Evolutionary conservation across 1,140 invertebrate species (phyloP), one percentile per base, ranked within the genome.

Genomic region (Psilanteris sp.): DNA sequence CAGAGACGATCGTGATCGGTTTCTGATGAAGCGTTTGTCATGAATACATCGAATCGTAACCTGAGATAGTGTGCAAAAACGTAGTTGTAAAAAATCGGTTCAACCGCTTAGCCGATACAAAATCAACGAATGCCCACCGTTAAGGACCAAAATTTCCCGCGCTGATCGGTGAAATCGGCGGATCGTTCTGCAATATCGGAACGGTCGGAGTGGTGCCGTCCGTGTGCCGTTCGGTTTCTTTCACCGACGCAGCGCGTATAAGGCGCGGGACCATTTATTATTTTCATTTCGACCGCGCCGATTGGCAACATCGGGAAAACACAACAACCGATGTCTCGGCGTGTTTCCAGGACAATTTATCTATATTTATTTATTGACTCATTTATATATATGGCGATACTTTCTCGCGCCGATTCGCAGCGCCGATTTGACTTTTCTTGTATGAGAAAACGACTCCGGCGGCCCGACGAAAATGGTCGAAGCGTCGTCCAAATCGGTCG

Each of bases 231-330:
- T 11, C 11, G 22, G 16, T 13, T 29, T 70, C 18, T 57, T 70
- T 52, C 20, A 36, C 32, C 24, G 29, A 44, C 32, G 14, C 55
- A 62, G 13, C 14, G 68, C 76, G 57, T 59, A 84, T 83, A 84
- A 67, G 83, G 83, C 36, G 32, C 59, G 13, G 43, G 44, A 64
- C 78, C 79, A 83, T 86, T 85, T 84, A 81, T 84, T 84, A 80
- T 72, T 59, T 37, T 55, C 34, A 72, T 83, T 83, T 82, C 80
- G 80, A 81, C 80, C 57, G 71, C 68, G 77, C 62, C 54, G 52
- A 50, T 34, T 41, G 41, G 62, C 57, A 55, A 78, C 64, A 64
- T 64, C 43, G 36, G 68, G 76, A 78, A 79, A 79, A 72, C 66
- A 52, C 59, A 34, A 22, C 57, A 32, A 29, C 37, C 52, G 74